Evolutionary conservation across 2,113 vertebrate genomes (phyloP), one percentile per base, ranked within the genome.

Genomic region (Pygoscelis adeliae): DNA sequence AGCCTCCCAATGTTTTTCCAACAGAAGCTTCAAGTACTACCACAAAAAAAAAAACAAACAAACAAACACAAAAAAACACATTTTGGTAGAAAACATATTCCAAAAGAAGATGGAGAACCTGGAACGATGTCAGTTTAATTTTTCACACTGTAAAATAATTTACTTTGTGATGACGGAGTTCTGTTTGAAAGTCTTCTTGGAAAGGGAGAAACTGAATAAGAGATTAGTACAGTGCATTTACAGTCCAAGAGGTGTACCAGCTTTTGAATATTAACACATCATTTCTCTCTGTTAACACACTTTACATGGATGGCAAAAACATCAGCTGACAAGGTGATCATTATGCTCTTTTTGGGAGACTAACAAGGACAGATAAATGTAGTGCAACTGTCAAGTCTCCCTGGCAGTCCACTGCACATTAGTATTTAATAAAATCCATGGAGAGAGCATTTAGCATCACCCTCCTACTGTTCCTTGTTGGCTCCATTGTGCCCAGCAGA

Each of bases 391-490:
- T 46, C 66, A 83, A 85, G 66, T 32, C 56, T 56, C 73, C 42
- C 70, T 76, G 61, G 52, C 56, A 89, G 56, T 13, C 55, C 65
- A 58, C 52, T 47, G 53, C 44, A 77, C 46, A 34, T 32, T n/a
- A 87, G 53, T 36, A 86, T 93, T 91, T 90, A 87, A 88, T 81
- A 32, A 93, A 83, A 97, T 34, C 62, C 79, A 59, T 10, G 6
- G 30, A 90, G 73, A 85, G 0, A 91, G 78, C 47, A 71, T 80
- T 93, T 78, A 86, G 59, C 82, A 78, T 90, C 62, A 63, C 74
- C 55, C 91, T 95, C 91, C 91, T 72, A 67, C 94, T 87, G 73
- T 7, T 96, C n/a, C 78, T 80, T 47, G 70, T 13, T 96, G 81
- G 82, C 53, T 91, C 71, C 59, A 42, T 50, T 83, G 71, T 66